Base-by-base conservation (phyloP, 2,113 vertebrate genomes). In the Pygoscelis adeliae region DNA sequence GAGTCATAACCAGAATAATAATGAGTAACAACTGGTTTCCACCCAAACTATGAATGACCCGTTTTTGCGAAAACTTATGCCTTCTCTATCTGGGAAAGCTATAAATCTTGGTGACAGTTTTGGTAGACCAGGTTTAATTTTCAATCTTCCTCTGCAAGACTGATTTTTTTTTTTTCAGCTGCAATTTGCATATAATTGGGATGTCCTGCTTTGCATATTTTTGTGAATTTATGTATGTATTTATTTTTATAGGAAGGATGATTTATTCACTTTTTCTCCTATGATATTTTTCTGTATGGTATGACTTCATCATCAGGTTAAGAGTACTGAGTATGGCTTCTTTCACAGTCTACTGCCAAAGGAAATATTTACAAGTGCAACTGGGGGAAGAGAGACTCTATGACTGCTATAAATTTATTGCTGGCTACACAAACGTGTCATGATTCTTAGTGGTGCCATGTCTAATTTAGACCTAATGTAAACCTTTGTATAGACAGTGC, bases 1-100 rank as follows among this genome's bases (percentile, higher is more conserved):
- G 61, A 95, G 79, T 95, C 83, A 95, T 72, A 93, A 87, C 65
- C 86, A 95, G 34, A 79, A 71, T 81, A 90, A 81, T 95, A 96
- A 93, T 89, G 69, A 97, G 11, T 74, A 97, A 90, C 86, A 90
- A 93, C 86, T 96, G 80, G 52, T 95, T 93, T 92, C 77, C 61
- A 84, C 65, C 61, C 92, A 95, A 92, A 89, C n/a, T 59, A 81
- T 71, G 30, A 90, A 69, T 87, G 76, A 89, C 80, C 52, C 6
- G 0, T 36, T 97, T 94, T 73, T 89, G 63, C 58, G 74, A 67
- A 89, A 85, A 78, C 38, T 77, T 83, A 70, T n/a, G 11, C 65
- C n/a, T 91, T 71, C 34, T 66, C 29, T 92, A 21, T 84, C 76
- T 87, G 50, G 47, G 42, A 94, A 92, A 78, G 19, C 17, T 62